phyloP scores from a whole-genome alignment of 2,888 invertebrate genomes.

The Iselma pallidipennis region DNA sequence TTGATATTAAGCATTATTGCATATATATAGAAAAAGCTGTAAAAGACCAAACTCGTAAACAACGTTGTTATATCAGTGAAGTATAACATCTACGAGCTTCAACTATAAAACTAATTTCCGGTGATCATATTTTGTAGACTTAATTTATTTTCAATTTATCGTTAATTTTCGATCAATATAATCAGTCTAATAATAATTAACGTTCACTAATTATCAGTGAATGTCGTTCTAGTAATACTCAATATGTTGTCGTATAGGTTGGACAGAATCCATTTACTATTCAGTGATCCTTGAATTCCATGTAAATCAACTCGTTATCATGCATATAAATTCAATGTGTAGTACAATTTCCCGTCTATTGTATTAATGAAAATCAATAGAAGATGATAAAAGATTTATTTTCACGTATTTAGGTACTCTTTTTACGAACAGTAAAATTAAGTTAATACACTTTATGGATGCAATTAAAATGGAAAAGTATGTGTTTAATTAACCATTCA shows the following conservation, averaged over 20 bases:
- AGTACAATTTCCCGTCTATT: neutral
- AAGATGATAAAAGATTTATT: neutral
- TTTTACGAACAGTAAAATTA: no score
- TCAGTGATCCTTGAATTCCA: neutral
- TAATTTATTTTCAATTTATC: no score
- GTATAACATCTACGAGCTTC: no score
- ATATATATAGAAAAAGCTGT: neutral
- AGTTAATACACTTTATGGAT: neutral
- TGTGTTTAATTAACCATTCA: neutral
- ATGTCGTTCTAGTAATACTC: no score
- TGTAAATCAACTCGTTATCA: slow-evolving; percentile 1
- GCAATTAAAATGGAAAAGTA: neutral
- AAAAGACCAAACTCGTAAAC: neutral
- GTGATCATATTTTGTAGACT: no score
- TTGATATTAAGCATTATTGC: neutral
- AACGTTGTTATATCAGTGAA: neutral
- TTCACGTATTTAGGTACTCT: neutral
- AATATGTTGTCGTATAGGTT: neutral
- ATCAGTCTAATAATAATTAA: neutral
- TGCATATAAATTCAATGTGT: neutral
- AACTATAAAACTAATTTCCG: no score
- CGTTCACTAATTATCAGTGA: no score
- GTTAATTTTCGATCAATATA: neutral
- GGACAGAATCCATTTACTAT: neutral
- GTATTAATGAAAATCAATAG: neutral